Base-by-base conservation (phyloP, 2,113 vertebrate species). In the Oophaga pumilio region DNA sequence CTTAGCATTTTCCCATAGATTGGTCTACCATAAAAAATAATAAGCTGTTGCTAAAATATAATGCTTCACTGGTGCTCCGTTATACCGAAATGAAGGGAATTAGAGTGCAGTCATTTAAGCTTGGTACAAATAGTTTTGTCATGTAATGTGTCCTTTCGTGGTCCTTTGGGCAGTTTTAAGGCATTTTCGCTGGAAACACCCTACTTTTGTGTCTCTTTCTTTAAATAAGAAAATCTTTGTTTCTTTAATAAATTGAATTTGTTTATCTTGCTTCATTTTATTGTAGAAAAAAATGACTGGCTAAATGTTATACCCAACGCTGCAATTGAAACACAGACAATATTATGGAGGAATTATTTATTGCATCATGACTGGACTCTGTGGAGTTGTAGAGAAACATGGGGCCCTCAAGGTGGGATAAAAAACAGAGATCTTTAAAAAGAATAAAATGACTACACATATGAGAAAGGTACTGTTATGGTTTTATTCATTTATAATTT, bases 401-500 rank as follows among this genome's bases (percentile, higher is more conserved):
- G 57, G 50, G 43, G 60, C 85, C 85, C 76, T 86, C 17, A 69
- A 69, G 85, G 85, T 77, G 43, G 59, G 33, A 77, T 80, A 80
- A 86, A 85, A 71, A 76, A 52, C 22, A 77, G 50, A 62, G 74
- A 76, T 64, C 59, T 77, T 86, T 79, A 69, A 86, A 78, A 86
- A 68, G 85, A 79, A 78, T 69, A 20, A 79, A 79, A 86, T 78
- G 85, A 79, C 20, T 86, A 79, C 85, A 86, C 74, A 80, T 86
- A 86, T 69, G 60, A 86, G 60, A 86, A 86, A 86, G 85, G 76
- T 80, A 49, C 76, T 79, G 62, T 86, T 79, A 86, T 86, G 85
- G 60, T 80, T 86, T 79, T 86, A 86, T 68, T 86, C 85, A 86
- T 86, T 79, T 86, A 86, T 86, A 86, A 86, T 77, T 80, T 86